Evolutionary conservation across 2,888 invertebrate genomes (phyloP).

Genomic region (Junonia oenone): DNA sequence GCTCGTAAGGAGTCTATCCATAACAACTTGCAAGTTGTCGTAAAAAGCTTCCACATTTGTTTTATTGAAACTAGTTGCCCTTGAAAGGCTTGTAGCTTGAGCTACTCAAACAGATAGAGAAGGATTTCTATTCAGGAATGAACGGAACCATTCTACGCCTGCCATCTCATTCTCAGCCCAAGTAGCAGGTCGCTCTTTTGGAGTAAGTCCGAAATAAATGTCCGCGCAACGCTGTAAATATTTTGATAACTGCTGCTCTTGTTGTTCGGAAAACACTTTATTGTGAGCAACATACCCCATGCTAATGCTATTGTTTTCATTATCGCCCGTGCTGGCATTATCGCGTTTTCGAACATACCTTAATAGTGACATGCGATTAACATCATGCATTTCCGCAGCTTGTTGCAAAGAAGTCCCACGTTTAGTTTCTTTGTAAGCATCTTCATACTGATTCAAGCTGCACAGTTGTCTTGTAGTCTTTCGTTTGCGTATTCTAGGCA

Average conservation of each 20-base stretch:
- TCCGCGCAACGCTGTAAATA: not conserved
- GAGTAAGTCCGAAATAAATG: not conserved
- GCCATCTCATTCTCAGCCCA: constrained; percentile 22
- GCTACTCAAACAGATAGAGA: constrained; percentile 22
- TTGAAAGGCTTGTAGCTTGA: constrained; percentile 27
- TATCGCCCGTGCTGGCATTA: no score
- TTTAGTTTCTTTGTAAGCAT: not conserved
- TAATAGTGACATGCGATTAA: constrained; percentile 24
- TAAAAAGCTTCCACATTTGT: constrained; percentile 13
- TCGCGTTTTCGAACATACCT: not conserved
- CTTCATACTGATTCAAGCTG: not conserved
- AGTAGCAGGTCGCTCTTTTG: constrained; percentile 6
- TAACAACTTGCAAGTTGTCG: no score
- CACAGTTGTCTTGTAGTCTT: not conserved
- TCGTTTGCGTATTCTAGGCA: no score
- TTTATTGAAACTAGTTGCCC: constrained; percentile 27
- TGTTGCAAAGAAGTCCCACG: constrained; percentile 3
- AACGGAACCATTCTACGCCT: constrained; percentile 18
- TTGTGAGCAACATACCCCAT: no score
- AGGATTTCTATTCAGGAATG: constrained; percentile 24
- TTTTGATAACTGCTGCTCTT: no score
- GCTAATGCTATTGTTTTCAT: no score
- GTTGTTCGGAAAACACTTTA: no score
- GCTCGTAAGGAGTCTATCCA: no score
- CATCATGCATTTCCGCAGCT: constrained; percentile 25